Evolutionary conservation across 2,797 vertebrate genomes (phyloP), one percentile per base, ranked within the genome.

Genomic region (Tadarida brasiliensis): DNA sequence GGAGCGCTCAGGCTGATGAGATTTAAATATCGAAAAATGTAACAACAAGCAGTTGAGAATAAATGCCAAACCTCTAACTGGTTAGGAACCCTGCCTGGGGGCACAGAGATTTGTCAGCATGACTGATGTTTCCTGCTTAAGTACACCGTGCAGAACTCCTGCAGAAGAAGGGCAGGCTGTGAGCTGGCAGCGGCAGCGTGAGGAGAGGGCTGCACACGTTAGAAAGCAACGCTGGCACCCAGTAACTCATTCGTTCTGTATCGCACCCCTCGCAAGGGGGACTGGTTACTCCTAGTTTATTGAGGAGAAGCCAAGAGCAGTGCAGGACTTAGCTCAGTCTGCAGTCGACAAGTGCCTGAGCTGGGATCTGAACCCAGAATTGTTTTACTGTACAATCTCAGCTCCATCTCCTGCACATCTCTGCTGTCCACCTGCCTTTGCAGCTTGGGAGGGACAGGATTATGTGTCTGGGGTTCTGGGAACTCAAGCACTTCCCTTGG

Each of bases 1-100:
- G 86, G 68, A 90, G 56, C 80, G 63, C 77, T 93, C 81, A 82
- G 67, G 73, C 78, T 85, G 81, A 78, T 74, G 81, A 57, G 87
- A 90, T 88, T 96, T 92, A 95, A 97, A 95, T 94, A 95, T 95
- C 96, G 96, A 94, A 94, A 97, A 94, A 67, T 80, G 80, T 7
- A 94, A 84, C 70, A 90, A 84, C 92, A 97, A 95, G 78, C 90
- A 80, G 74, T 95, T 77, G 88, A 93, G 90, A 95, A 90, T 91
- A 96, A 97, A 97, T 94, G 95, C 87, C 94, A 96, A 92, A n/a
- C 85, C 70, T 94, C 94, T 95, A 80, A 88, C 83, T 91, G 86
- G 87, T 90, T 94, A 88, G 95, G 86, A 95, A 88, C 49, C 86
- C 87, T 44, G 67, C 94, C 94, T 33, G 51, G 90, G 87, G 95